Evolutionary conservation across 2,113 vertebrate species (phyloP).

Genomic region (Hippocampus guttulatus): DNA sequence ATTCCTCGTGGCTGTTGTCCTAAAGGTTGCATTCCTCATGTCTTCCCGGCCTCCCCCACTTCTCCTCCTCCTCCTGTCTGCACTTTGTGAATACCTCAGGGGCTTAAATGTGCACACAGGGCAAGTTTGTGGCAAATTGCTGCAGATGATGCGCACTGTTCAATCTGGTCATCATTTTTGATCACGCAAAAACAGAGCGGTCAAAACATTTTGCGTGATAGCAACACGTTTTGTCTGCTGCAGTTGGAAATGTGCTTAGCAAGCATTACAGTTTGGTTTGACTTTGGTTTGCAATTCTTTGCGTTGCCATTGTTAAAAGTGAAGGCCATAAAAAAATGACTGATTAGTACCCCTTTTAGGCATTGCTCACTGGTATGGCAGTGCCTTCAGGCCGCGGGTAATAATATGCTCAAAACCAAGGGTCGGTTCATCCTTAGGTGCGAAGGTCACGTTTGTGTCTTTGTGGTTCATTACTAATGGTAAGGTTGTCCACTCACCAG

Average conservation of each 20-base stretch:
- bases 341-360: background rate
- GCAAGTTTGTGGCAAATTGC: background rate
- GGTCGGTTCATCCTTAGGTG: background rate
- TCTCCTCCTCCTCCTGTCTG: background rate
- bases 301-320: background rate
- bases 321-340: background rate
- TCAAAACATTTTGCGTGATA: background rate
- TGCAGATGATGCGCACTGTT: background rate
- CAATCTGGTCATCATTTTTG: background rate
- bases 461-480: no score
- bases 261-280: background rate
- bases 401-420: background rate
- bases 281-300: background rate
- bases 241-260: background rate
- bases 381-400: background rate
- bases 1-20: conserved; percentile 39
- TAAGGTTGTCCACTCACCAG: no score
- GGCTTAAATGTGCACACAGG: conserved; percentile 21
- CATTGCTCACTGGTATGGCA: background rate
- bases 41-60: conserved; percentile 15
- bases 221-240: background rate
- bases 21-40: conserved; percentile 51
- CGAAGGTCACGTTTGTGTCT: no score
- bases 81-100: conserved; percentile 26
- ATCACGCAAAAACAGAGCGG: background rate